Evolutionary conservation across 2,888 invertebrate species (phyloP).

Genomic region (Orchesella flavescens): DNA sequence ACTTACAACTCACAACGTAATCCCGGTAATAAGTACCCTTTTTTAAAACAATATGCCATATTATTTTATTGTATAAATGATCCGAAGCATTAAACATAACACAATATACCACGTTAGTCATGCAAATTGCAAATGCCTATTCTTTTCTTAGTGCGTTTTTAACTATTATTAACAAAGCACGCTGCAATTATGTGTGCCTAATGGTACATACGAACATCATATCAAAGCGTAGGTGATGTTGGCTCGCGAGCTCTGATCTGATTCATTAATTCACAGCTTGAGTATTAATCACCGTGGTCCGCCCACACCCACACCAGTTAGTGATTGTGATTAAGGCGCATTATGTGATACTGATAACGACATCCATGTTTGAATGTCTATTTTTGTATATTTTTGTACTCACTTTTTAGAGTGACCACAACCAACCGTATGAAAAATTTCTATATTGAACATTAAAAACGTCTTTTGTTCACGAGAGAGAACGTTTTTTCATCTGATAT

Average conservation of each 20-base stretch:
- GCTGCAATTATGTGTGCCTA: not conserved
- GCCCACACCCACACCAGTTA: slow-evolving; percentile 24
- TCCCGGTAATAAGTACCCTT: not conserved
- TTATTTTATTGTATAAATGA: too few species aligned
- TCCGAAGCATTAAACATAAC: too few species aligned
- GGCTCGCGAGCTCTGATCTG: slow-evolving; percentile 7
- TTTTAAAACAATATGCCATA: not conserved
- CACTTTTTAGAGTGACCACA: not conserved
- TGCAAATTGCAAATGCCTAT: slow-evolving; percentile 20
- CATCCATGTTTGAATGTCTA: not conserved
- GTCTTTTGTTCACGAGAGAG: slow-evolving; percentile 37
- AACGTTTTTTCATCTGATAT: slow-evolving; percentile 47
- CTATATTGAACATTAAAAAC: too few species aligned
- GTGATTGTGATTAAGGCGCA: too few species aligned
- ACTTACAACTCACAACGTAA: not conserved
- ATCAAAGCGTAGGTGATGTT: not conserved
- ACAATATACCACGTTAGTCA: not conserved
- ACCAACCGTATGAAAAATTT: too few species aligned
- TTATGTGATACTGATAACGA: not conserved
- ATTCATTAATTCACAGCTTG: slow-evolving; percentile 18
- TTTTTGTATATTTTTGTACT: too few species aligned
- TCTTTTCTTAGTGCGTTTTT: not conserved
- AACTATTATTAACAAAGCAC: not conserved
- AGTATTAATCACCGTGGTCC: not conserved
- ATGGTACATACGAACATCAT: not conserved